Base-by-base conservation (phyloP, 2,113 vertebrate genomes). In the Syngnathus typhle region DNA sequence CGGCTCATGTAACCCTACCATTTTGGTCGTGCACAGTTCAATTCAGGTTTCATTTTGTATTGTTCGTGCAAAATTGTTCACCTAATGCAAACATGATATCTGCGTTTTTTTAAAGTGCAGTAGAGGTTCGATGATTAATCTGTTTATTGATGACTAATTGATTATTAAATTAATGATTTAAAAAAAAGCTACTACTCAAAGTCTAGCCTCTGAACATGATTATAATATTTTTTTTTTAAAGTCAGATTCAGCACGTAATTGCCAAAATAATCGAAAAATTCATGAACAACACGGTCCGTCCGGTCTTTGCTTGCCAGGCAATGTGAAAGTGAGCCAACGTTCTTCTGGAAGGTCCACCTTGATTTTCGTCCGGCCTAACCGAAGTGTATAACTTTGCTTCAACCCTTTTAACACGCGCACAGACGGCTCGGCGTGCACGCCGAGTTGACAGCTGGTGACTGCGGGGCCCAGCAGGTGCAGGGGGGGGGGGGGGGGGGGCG, bases 381-480 rank as follows among this genome's bases (percentile, higher is more conserved):
- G 64, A 78, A 37, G 61, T 65, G 18, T 75, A 49, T 76, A 83
- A 85, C 80, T 86, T 88, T 83, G 69, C 68, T 76, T 71, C 72
- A 82, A 67, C 74, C 71, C 72, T 77, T 67, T 67, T 55, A 54
- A 66, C 65, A 69, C 65, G 67, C 63, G 69, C 81, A 82, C 82
- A 88, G 84, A 85, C 67, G 63, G 73, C 64, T 65, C 73, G 74
- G 84, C 79, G 84, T 82, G 81, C 90, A 88, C 82, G 81, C 86
- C 80, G 78, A 85, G 82, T 82, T 91, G 91, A 92, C 90, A 92
- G 90, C 90, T 91, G 86, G 86, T 84, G 76, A 87, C 89, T 82
- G 80, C 88, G 75, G 88, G 90, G 84, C 89, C 78, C 84, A 83
- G 88, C 90, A 92, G 90, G 84, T 88, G 83, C 78, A 69, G 71